Conservation (phyloP, 2,888 invertebrate species). For the Auanema freiburgensis region DNA sequence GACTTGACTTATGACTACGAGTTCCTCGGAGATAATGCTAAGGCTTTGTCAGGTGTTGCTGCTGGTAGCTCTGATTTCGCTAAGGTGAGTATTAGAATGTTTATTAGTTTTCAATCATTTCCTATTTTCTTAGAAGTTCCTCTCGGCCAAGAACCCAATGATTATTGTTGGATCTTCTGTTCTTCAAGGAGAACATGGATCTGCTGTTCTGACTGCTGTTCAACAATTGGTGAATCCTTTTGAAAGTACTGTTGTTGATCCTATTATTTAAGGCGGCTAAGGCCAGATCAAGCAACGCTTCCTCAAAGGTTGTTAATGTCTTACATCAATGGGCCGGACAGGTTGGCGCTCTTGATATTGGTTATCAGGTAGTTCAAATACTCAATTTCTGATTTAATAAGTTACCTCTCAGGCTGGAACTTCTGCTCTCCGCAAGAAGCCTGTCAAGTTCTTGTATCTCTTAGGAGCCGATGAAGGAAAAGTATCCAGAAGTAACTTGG, state of each 20-base stretch:
- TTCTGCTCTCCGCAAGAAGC: slow-evolving; percentile 48
- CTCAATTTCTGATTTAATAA: not conserved
- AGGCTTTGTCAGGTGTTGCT: slow-evolving; percentile 77
- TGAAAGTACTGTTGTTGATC: too few species aligned
- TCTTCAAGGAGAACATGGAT: slow-evolving; percentile 77
- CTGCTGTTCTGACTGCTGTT: slow-evolving; percentile 70
- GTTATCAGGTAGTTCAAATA: slow-evolving; percentile 71
- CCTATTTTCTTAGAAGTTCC: slow-evolving; percentile 30
- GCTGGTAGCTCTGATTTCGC: slow-evolving; percentile 72
- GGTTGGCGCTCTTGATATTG: slow-evolving; percentile 89
- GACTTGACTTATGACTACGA: slow-evolving; percentile 90
- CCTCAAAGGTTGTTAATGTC: slow-evolving; percentile 80
- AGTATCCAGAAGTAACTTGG: slow-evolving; percentile 78
- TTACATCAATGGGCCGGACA: slow-evolving; percentile 84
- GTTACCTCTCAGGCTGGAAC: slow-evolving; percentile 25
- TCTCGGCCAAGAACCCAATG: slow-evolving; percentile 80
- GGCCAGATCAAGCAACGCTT: slow-evolving; percentile 6
- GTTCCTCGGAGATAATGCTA: slow-evolving; percentile 81
- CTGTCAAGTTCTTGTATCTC: slow-evolving; percentile 78
- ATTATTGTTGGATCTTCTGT: slow-evolving; percentile 87
- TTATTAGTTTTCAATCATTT: not conserved
- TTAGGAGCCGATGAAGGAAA: slow-evolving; percentile 90
- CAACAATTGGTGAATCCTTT: slow-evolving; percentile 41
- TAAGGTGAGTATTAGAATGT: slow-evolving; percentile 33
- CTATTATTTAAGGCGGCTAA: slow-evolving; percentile 13